phyloP scores from a whole-genome alignment of 2,888 invertebrate species.

The Pardosa pseudoannulata region DNA sequence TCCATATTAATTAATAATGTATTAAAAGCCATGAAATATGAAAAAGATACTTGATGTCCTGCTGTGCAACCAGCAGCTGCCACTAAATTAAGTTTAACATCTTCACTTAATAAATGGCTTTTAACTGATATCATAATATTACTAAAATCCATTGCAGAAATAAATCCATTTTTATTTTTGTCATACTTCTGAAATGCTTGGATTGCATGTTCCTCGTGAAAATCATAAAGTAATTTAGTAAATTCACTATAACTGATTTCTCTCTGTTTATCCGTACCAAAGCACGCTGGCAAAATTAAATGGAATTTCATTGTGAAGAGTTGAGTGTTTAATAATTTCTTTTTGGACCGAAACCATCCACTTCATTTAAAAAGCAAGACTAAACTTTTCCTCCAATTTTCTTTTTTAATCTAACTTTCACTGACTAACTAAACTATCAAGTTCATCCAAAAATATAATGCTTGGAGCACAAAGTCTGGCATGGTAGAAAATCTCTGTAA shows the following conservation, averaged over 20 bases:
- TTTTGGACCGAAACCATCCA: conserved; percentile 84
- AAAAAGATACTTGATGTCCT: conserved; percentile 87
- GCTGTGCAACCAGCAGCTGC: conserved; percentile 80
- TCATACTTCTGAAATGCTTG: conserved; percentile 96
- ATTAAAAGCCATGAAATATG: conserved; percentile 99
- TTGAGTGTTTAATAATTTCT: conserved; percentile 95
- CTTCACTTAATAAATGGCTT: conserved; percentile 93
- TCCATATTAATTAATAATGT: conserved; percentile 99
- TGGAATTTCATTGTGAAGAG: conserved; percentile 91
- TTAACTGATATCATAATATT: conserved; percentile 97
- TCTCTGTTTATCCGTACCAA: conserved; percentile 94
- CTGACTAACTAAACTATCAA: conserved; percentile 79
- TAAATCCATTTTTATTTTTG: conserved; percentile 91
- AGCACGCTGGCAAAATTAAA: conserved; percentile 98
- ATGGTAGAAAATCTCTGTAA: conserved; percentile 81
- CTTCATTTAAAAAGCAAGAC: conserved; percentile 82
- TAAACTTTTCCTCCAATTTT: conserved; percentile 81
- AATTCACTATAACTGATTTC: conserved; percentile 96
- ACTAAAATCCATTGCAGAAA: conserved; percentile 93
- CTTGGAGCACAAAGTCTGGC: conserved; percentile 82
- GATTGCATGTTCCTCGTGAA: conserved; percentile 98
- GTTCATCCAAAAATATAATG: conserved; percentile 83
- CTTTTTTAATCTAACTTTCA: conserved; percentile 75
- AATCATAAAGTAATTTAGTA: conserved; percentile 98
- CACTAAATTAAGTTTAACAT: conserved; percentile 92